Conservation (phyloP, 2,797 vertebrate genomes). For the Sphenopsis melanotis region DNA sequence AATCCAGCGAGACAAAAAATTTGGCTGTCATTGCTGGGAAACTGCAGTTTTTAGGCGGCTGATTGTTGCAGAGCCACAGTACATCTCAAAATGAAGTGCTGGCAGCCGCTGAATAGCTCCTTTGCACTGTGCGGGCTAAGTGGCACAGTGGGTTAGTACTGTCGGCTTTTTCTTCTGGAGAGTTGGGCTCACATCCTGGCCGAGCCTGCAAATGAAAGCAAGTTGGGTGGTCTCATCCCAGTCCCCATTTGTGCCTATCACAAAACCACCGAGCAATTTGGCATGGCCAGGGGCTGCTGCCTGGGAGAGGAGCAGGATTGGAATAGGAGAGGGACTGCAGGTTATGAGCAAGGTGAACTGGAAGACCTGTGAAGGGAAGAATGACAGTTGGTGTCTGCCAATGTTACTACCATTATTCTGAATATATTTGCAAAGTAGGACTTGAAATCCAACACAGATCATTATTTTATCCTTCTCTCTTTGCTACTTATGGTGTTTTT, state of each 20-base stretch:
- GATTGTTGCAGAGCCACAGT: not conserved
- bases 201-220: slow-evolving; percentile 55
- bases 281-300: not conserved
- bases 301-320: not conserved
- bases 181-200: slow-evolving; percentile 28
- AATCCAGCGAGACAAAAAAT: not conserved
- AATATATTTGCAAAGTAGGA: not conserved
- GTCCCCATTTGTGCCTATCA: slow-evolving; percentile 55
- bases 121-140: slow-evolving; percentile 40
- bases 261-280: slow-evolving; percentile 56
- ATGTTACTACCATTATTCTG: not conserved
- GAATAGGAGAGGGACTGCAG: not conserved
- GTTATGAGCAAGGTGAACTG: not conserved
- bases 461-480: not conserved
- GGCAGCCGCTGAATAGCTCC: slow-evolving; percentile 62
- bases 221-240: slow-evolving; percentile 73
- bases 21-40: slow-evolving; percentile 21
- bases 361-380: not conserved
- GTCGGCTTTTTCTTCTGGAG: slow-evolving; percentile 53
- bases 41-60: not conserved
- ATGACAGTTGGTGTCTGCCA: not conserved
- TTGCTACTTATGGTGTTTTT: not conserved
- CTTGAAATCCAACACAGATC: not conserved
- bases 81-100: slow-evolving; percentile 10
- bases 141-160: slow-evolving; percentile 60